Evolutionary conservation across 2,113 vertebrate genomes (phyloP).

Genomic region (Struthio camelus): DNA sequence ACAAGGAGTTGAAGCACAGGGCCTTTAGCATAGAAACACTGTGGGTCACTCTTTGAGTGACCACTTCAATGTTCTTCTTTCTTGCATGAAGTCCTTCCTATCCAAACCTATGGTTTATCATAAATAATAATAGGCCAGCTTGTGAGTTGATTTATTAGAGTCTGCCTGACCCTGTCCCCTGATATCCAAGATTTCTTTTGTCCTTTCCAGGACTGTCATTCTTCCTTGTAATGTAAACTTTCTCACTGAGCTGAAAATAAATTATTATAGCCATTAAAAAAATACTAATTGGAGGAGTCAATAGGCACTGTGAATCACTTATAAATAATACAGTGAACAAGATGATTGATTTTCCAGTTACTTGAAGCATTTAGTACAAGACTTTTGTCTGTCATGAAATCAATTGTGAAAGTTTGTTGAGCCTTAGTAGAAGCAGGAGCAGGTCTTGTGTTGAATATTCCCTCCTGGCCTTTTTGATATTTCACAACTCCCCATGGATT

Average conservation of each 20-base stretch:
- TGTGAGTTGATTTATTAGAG: not conserved
- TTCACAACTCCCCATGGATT: not conserved
- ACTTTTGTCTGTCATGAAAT: not conserved
- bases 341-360: not conserved
- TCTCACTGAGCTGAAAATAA: not conserved
- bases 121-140: not conserved
- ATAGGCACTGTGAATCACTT: not conserved
- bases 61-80: not conserved
- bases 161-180: not conserved
- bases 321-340: not conserved
- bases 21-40: not conserved
- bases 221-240: not conserved
- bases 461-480: not conserved
- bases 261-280: not conserved
- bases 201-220: not conserved
- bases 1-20: not conserved
- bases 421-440: not conserved
- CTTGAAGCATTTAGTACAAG: not conserved
- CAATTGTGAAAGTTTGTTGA: not conserved
- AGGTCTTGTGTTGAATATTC: not conserved
- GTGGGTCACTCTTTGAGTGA: not conserved
- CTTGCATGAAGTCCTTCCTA: not conserved
- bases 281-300: not conserved
- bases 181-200: not conserved
- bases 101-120: not conserved